Evolutionary conservation across 2,797 vertebrate genomes (phyloP).

Genomic region (Callimico goeldii): DNA sequence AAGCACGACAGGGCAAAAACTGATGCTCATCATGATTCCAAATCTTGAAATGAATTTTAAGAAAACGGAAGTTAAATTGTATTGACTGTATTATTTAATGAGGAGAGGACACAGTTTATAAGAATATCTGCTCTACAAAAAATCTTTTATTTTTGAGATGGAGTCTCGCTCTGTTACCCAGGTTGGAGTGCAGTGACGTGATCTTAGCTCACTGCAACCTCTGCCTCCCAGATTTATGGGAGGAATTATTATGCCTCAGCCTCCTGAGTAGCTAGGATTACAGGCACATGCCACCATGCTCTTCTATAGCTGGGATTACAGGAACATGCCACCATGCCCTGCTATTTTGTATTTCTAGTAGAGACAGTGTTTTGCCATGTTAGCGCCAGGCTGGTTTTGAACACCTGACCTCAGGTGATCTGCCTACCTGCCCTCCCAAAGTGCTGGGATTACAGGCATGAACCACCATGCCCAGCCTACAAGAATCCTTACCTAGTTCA

Average conservation of each 20-base stretch:
- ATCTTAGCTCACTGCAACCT: not conserved
- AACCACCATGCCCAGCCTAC: not conserved
- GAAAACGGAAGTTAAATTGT: not conserved
- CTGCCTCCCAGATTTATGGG: not conserved
- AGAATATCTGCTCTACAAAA: not conserved
- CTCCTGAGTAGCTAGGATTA: not conserved
- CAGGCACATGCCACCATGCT: not conserved
- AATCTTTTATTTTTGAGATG: not conserved
- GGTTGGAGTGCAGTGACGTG: not conserved
- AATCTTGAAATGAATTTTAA: conserved; percentile 29
- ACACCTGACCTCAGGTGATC: not conserved
- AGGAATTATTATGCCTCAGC: not conserved
- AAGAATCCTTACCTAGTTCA: not conserved
- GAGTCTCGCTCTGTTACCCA: not conserved
- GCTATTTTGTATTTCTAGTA: not conserved
- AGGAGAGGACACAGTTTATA: not conserved
- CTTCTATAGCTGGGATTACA: not conserved
- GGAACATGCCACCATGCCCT: not conserved
- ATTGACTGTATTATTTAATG: not conserved
- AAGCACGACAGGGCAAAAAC: not conserved
- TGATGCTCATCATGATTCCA: not conserved
- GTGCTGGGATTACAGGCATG: not conserved
- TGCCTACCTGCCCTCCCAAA: not conserved
- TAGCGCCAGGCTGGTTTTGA: not conserved
- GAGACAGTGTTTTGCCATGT: not conserved